Evolutionary conservation across 2,888 invertebrate genomes (phyloP).

Genomic region (Pristionchus mayeri): DNA sequence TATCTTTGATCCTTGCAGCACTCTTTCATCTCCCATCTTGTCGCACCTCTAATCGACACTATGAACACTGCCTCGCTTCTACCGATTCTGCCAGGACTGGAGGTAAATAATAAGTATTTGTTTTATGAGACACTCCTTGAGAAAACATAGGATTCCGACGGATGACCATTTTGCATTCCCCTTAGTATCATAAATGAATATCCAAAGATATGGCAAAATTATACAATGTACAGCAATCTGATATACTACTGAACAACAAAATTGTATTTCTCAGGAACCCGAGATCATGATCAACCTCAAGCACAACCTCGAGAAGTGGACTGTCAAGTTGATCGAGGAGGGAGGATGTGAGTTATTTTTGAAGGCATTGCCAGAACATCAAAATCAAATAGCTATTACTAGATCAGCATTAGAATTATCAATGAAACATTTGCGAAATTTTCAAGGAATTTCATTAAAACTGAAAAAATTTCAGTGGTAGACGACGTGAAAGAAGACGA

Average conservation of each 20-base stretch:
- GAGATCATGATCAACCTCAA: conserved; percentile 74
- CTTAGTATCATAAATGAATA: no score
- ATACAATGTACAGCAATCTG: no score
- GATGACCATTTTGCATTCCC: no score
- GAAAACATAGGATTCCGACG: no score
- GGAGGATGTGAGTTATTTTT: conserved; percentile 12
- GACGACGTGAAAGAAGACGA: conserved; percentile 16
- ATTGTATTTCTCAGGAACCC: conserved; percentile 45
- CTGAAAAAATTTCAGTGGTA: not conserved
- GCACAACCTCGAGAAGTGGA: conserved; percentile 75
- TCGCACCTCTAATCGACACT: conserved; percentile 79
- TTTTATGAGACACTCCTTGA: no score
- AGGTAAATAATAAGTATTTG: no score
- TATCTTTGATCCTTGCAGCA: conserved; percentile 77
- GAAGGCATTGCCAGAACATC: no score
- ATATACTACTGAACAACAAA: not conserved
- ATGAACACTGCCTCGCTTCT: conserved; percentile 73
- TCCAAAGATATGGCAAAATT: no score
- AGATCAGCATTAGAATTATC: no score
- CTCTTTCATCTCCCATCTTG: conserved; percentile 82
- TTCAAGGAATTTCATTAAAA: no score
- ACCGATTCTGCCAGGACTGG: conserved; percentile 72
- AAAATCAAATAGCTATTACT: no score
- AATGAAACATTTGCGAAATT: no score
- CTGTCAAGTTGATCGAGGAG: conserved; percentile 73